Evolutionary conservation across 2,113 vertebrate genomes (phyloP).

Genomic region (Melierax canorus): DNA sequence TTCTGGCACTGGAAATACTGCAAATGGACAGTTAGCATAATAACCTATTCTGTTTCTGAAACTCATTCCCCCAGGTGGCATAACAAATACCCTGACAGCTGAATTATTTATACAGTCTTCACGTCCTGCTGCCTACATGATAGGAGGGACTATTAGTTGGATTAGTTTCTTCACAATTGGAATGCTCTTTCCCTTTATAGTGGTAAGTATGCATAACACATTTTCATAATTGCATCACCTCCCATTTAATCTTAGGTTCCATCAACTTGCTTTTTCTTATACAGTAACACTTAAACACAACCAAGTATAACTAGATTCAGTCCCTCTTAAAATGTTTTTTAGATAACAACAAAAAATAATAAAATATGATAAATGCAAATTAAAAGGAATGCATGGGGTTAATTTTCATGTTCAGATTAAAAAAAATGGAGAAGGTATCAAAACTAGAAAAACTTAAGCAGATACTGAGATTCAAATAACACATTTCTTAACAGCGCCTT

Average conservation of each 20-base stretch:
- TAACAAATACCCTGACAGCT: conserved; percentile 70
- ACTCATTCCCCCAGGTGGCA: conserved; percentile 34
- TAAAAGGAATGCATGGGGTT: background rate
- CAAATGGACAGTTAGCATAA: background rate
- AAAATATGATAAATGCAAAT: background rate
- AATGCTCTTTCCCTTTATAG: conserved; percentile 88
- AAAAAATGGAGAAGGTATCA: background rate
- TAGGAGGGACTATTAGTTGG: conserved; percentile 86
- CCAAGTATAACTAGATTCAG: background rate
- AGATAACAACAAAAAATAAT: background rate
- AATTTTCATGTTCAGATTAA: background rate
- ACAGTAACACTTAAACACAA: background rate
- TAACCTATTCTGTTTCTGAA: background rate
- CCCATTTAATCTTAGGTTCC: background rate
- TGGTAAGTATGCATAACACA: conserved; percentile 70
- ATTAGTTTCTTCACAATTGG: conserved; percentile 88
- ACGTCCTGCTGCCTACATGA: conserved; percentile 82
- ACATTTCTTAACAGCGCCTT: background rate
- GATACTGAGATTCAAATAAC: background rate
- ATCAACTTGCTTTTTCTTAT: background rate
- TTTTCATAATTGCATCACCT: background rate
- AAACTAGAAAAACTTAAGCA: background rate
- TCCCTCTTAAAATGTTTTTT: background rate
- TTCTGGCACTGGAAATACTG: background rate
- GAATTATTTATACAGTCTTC: conserved; percentile 89